phyloP scores from a whole-genome alignment of 1,140 invertebrate genomes.

The Aphidius gifuensis region DNA sequence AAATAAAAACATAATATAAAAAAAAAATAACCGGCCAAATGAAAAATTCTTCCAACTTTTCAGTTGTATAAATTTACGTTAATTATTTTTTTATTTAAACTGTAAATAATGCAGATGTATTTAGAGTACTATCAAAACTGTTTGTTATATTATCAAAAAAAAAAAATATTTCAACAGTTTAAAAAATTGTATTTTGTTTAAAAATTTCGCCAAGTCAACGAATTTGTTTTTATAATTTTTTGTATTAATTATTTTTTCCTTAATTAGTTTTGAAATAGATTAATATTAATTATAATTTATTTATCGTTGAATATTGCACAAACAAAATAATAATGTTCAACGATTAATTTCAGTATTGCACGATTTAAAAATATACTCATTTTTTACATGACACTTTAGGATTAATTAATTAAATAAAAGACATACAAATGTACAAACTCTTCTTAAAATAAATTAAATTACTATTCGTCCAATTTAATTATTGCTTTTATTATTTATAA shows the following conservation, averaged over 20 bases:
- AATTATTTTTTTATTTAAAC: no score
- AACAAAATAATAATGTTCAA: not conserved
- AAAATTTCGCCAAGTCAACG: slow-evolving; percentile 9
- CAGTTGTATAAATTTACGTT: no score
- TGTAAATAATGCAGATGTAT: no score
- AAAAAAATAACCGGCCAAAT: slow-evolving; percentile 3
- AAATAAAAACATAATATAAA: not conserved
- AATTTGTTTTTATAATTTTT: slow-evolving; percentile 7
- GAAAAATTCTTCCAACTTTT: not conserved
- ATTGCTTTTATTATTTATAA: no score
- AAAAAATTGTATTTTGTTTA: slow-evolving; percentile 16
- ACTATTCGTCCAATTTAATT: slow-evolving; percentile 1
- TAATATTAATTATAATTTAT: not conserved
- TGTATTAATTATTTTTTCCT: not conserved
- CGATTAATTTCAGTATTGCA: slow-evolving; percentile 11
- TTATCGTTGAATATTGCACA: not conserved
- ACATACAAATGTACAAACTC: slow-evolving; percentile 9
- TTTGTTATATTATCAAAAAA: slow-evolving; percentile 19
- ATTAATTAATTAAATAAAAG: not conserved
- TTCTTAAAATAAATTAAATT: slow-evolving; percentile 5
- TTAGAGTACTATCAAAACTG: no score
- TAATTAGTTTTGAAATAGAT: not conserved
- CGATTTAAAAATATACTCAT: slow-evolving; percentile 9
- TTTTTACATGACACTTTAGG: slow-evolving; percentile 15
- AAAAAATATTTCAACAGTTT: not conserved